Evolutionary conservation across 2,113 vertebrate species (phyloP), one percentile per base, ranked within the genome.

Genomic region (Hemiprocne comata): DNA sequence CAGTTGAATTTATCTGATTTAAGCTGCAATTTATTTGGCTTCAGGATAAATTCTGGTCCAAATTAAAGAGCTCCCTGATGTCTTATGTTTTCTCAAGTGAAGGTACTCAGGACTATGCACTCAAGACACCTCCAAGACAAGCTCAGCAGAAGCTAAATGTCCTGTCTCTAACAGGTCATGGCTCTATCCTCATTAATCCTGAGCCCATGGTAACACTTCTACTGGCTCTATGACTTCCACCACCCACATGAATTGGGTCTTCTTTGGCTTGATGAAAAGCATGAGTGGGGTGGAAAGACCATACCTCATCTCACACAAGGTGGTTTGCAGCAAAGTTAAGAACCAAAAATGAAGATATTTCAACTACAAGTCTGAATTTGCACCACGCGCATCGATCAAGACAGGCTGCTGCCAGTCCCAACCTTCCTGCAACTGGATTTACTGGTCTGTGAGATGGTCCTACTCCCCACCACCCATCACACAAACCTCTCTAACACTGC

Each of bases 311-410:
- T 71, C 57, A 60, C 48, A 33, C 1, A 29, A n/a, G 21, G 28
- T 34, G 9, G 18, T 36, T 5, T 65, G 53, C 34, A 42, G 44
- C 10, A 2, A 85, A 65, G 38, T n/a, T 55, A 58, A 54, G 24
- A 77, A 51, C 4, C 11, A 75, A 86, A 70, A 60, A 9, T 3
- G 0, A 20, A 26, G 40, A 54, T 0, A 77, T 58, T 74, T 67
- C 33, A 80, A 13, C 24, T 40, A 15, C 10, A 54, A 65, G 7
- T 29, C 28, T 42, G 33, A 79, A 85, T 71, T 21, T 66, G 13
- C 11, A 66, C 23, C 0, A 1, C n/a, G 23, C 0, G 1, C 23
- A 71, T 21, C 0, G 0, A 81, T 38, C 11, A 66, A 65, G 28
- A 33, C 54, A 73, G 33, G 64, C 0, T 76, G 44, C 10, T 89